Conservation (phyloP, 2,797 vertebrate genomes). For the Acestrorhynchus altus region DNA sequence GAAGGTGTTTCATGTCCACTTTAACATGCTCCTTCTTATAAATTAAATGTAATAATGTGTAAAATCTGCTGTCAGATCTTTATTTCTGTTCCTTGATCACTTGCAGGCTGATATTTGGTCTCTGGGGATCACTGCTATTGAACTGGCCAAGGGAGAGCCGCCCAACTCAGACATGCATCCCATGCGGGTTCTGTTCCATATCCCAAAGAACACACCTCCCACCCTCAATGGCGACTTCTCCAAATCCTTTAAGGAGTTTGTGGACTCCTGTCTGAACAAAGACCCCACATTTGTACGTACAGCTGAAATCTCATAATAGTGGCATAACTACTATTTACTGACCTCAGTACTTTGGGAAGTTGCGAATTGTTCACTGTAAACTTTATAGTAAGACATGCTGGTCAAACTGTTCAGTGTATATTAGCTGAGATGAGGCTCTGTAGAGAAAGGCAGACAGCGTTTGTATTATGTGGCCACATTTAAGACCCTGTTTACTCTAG, state of each 20-base stretch:
- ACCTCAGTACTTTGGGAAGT: too few species aligned
- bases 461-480: too few species aligned
- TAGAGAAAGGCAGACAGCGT: background rate
- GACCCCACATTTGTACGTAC: conserved; percentile 95
- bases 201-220: conserved; percentile 97
- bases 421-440: background rate
- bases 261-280: conserved; percentile 98
- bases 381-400: background rate
- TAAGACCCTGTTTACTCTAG: too few species aligned
- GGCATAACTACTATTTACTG: too few species aligned
- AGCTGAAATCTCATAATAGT: conserved; percentile 4
- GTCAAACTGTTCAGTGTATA: background rate
- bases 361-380: background rate
- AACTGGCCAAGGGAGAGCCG: conserved; percentile 96
- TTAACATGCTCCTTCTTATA: too few species aligned
- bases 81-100: background rate
- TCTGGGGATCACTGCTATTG: conserved; percentile 97
- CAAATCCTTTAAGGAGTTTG: conserved; percentile 98
- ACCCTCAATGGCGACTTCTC: conserved; percentile 95
- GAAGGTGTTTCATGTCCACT: too few species aligned
- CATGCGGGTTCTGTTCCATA: conserved; percentile 98
- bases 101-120: conserved; percentile 98
- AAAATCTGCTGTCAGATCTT: background rate
- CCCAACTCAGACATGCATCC: conserved; percentile 98
- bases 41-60: too few species aligned